Base-by-base conservation (phyloP, 2,888 invertebrate genomes). In the Drosophila setosimentum region DNA sequence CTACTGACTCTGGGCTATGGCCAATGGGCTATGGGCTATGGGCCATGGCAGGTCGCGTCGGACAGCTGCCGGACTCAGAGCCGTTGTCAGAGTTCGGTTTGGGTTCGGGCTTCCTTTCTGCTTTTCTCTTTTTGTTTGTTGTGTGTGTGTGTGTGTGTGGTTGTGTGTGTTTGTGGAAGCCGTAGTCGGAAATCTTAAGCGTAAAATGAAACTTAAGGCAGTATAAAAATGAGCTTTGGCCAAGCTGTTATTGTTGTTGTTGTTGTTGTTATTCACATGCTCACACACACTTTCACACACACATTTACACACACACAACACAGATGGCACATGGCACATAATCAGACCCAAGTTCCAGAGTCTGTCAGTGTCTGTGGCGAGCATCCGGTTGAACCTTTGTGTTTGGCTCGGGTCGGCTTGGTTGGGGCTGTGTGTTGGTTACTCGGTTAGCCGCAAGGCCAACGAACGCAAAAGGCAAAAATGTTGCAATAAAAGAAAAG, bases 401-500 rank as follows among this genome's bases (percentile, higher is more conserved):
- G 55, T 57, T 49, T 59, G 30, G n/a, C 60, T 35, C 1, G 11
- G 33, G 30, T 27, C 21, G 53, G 35, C 35, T 35, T 27, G 18
- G 30, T 3, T 50, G 55, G 66, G 32, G 37, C 49, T 13, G 29
- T 29, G 27, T 58, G 67, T 57, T 73, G 72, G 71, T 71, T 72
- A 57, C 64, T 72, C 49, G 83, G 84, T 82, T 80, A 69, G 83
- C 82, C 83, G 48, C 83, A 83, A 61, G 69, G 37, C 40, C 27
- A 27, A 55, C 77, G 66, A 72, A 76, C 76, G 74, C 76, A 80
- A 75, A 75, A 78, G 78, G 65, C 80, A 81, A 74, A 74, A 88
- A 82, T 83, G 74, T 78, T 77, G 80, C 88, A 88, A 88, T 87
- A 88, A 83, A 86, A 83, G 83, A 80, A 86, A 87, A 83, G 86